A percentile compares a stretch with the other conserved stretches of the same genome.
These are phyloP conservation scores for Diachrysia chrysitis DNA, from an alignment of 2,888 invertebrate species.

Conservation along the genomic window DNA sequence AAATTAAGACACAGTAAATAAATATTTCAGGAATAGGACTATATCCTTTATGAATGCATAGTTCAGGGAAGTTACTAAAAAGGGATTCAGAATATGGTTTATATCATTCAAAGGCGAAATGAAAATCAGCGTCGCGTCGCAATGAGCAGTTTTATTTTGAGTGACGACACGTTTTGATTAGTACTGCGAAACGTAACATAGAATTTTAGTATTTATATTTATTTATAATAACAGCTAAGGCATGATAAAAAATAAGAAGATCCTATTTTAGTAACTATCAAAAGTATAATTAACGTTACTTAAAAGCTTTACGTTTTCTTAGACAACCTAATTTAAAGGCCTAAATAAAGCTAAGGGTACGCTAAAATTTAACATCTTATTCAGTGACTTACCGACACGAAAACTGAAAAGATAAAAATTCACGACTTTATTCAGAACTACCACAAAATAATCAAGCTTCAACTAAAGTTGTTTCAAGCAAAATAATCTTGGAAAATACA, in stretches of 20 bases:
- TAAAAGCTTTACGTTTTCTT: too few relatives aligned
- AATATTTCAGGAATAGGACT: background rate
- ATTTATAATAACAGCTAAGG: too few relatives aligned
- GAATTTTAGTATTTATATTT: too few relatives aligned
- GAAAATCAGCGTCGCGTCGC: background rate
- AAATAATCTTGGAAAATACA: conserved; percentile 23
- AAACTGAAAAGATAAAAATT: background rate
- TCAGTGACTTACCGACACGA: background rate
- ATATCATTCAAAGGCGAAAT: conserved; percentile 4
- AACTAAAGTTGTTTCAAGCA: conserved; percentile 12
- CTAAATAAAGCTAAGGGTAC: too few relatives aligned
- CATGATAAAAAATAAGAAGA: too few relatives aligned
- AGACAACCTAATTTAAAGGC: too few relatives aligned
- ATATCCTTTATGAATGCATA: background rate
- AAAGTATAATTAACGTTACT: too few relatives aligned
- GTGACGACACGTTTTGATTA: background rate
- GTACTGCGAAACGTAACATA: background rate
- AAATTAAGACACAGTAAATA: conserved; percentile 1
- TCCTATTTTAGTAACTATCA: too few relatives aligned
- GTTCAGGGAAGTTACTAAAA: background rate
- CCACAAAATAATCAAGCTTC: background rate
- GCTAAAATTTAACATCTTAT: background rate
- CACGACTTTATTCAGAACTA: conserved; percentile 11
- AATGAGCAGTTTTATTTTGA: conserved; percentile 1
- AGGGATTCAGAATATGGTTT: background rate